Base-by-base conservation (phyloP, 2,888 invertebrate genomes). In the Steinernema hermaphroditum region DNA sequence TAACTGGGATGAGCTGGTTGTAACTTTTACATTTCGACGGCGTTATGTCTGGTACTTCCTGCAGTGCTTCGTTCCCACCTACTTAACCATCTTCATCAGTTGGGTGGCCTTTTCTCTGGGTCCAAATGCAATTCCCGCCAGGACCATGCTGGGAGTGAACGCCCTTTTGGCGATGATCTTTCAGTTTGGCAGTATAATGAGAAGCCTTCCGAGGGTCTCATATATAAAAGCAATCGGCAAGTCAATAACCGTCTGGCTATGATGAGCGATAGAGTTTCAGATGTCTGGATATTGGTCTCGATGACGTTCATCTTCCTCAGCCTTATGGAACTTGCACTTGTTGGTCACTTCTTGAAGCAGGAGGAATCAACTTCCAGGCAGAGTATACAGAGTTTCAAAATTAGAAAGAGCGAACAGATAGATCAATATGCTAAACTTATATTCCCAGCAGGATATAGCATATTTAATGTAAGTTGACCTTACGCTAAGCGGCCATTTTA, bases 81-180 rank as follows among this genome's bases (percentile, higher is more conserved):
- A 80, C 62, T 77, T 81, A 72, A 79, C 81, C 9, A 82, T 82
- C 37, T 82, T 82, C 72, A 80, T 82, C 70, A 80, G 80, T 46
- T 81, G 81, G 81, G 76, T 81, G 27, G 77, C 80, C 6, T 81
- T 81, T 71, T 75, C 80, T 0, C 74, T 81, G n/a, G 81, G 81
- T 4, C 78, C 79, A 4, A 77, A 78, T 54, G 79, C 80, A 2
- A 79, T 81, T 68, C 79, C 81, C 6, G 80, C 81, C 14, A 68
- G 81, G n/a, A 81, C 81, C 1, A 81, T 81, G 80, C 76, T 81
- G 14, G 81, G 81, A 2, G 81, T 81, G 37, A 81, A 81, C 57
- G 78, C 81, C 0, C 68, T 81, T n/a, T 76, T 81, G 4, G 80
- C 81, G 9, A 80, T 81, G 80, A 80, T 81, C 22, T 80, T 81